These are phyloP conservation scores for Scaptomyza flava DNA, from an alignment of 2,888 invertebrate species.

Conservation along the genomic window DNA sequence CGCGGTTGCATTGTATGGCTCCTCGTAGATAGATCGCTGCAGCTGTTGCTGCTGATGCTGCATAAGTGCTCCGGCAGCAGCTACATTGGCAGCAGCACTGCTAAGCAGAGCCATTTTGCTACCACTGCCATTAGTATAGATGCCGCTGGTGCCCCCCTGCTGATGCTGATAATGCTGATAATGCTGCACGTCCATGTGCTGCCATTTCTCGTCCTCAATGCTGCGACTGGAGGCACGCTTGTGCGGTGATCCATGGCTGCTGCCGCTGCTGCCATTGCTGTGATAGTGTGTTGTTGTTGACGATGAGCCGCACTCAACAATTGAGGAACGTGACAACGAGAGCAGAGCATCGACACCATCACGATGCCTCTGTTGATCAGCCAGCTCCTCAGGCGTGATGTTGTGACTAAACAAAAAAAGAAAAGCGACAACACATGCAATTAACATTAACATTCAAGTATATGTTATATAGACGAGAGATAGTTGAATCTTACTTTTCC, in stretches of 20 bases:
- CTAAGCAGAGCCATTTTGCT: slow-evolving; percentile 79
- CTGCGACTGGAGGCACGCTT: slow-evolving; percentile 83
- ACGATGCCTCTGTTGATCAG: slow-evolving; percentile 89
- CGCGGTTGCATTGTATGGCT: slow-evolving; percentile 68
- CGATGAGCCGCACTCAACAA: slow-evolving; percentile 70
- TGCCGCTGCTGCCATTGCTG: slow-evolving; percentile 70
- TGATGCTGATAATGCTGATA: slow-evolving; percentile 39
- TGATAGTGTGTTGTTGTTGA: slow-evolving; percentile 63
- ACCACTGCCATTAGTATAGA: slow-evolving; percentile 54
- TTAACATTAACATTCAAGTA: neutral
- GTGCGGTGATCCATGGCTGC: slow-evolving; percentile 79
- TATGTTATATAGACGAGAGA: neutral
- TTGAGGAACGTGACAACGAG: slow-evolving; percentile 90
- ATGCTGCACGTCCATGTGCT: slow-evolving; percentile 32
- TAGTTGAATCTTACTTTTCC: slow-evolving; percentile 84
- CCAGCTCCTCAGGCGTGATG: slow-evolving; percentile 85
- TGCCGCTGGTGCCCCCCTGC: slow-evolving; percentile 28
- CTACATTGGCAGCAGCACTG: slow-evolving; percentile 68
- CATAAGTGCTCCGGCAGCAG: slow-evolving; percentile 34
- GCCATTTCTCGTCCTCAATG: slow-evolving; percentile 72
- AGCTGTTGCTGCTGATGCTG: slow-evolving; percentile 42
- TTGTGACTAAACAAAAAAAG: slow-evolving; percentile 77
- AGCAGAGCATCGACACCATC: slow-evolving; percentile 92
- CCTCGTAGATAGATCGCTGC: slow-evolving; percentile 59
- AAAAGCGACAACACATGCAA: too few species aligned